phyloP scores from a whole-genome alignment of 2,888 invertebrate genomes.

The Therioaphis trifolii region DNA sequence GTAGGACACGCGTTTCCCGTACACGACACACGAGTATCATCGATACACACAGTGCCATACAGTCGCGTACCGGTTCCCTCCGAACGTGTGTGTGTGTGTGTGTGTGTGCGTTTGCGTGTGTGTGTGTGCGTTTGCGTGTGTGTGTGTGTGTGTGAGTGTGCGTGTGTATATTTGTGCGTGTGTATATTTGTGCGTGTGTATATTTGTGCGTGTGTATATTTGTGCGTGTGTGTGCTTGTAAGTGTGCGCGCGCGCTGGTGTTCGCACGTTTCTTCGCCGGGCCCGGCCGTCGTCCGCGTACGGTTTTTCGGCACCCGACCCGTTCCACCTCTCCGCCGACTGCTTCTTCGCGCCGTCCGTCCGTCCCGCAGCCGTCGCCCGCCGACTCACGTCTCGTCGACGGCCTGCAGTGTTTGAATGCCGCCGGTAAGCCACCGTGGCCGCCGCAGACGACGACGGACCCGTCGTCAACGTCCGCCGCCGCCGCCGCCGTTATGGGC shows the following conservation, averaged over 20 bases:
- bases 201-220: no score
- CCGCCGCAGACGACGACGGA: not conserved
- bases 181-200: no score
- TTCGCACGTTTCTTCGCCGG: slow-evolving; percentile 32
- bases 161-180: no score
- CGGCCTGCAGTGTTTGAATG: slow-evolving; percentile 40
- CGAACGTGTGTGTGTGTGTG: not conserved
- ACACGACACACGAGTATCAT: slow-evolving; percentile 21
- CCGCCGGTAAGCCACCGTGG: slow-evolving; percentile 47
- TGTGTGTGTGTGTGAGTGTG: no score
- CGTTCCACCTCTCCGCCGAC: no score
- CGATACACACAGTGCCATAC: not conserved
- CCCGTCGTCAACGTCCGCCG: not conserved
- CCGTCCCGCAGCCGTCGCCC: not conserved
- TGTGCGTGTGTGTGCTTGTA: no score
- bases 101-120: not conserved
- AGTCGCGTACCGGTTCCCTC: slow-evolving; percentile 54
- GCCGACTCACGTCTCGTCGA: not conserved
- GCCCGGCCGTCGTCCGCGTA: not conserved
- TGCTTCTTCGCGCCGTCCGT: not conserved
- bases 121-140: not conserved
- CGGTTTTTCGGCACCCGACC: no score
- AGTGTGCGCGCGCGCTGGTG: not conserved
- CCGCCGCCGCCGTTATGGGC: slow-evolving; percentile 35
- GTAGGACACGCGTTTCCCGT: no score